A percentile compares a stretch with the other conserved stretches of the same genome.
Evolutionary conservation across 2,888 invertebrate species (phyloP).

Genomic region (Habroteleia sp.): DNA sequence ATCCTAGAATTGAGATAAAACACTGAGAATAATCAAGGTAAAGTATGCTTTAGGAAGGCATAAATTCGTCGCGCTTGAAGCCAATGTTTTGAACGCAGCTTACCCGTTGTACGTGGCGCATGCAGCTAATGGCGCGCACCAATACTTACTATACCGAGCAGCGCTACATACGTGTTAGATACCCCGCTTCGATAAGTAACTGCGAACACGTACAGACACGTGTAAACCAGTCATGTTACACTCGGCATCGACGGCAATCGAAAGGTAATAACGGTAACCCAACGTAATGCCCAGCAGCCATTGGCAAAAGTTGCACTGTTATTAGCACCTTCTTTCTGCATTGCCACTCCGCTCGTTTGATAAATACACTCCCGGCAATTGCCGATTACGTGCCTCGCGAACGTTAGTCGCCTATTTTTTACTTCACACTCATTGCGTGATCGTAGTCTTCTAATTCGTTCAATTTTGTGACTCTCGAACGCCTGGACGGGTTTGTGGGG

Average conservation of each 20-base stretch:
- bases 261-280: slow-evolving; percentile 66
- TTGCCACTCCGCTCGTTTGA: slow-evolving; percentile 23
- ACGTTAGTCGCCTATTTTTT: slow-evolving; percentile 26
- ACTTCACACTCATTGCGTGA: slow-evolving; percentile 11
- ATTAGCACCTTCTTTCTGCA: slow-evolving; percentile 57
- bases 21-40: too few species aligned
- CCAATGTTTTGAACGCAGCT: slow-evolving; percentile 8
- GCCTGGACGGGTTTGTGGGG: too few species aligned
- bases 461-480: not conserved
- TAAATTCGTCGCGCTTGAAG: slow-evolving; percentile 10
- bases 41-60: too few species aligned
- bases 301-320: slow-evolving; percentile 49
- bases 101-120: slow-evolving; percentile 28
- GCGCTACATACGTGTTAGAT: slow-evolving; percentile 56
- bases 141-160: slow-evolving; percentile 20
- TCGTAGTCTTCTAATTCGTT: not conserved
- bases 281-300: slow-evolving; percentile 61
- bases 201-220: slow-evolving; percentile 64
- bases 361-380: slow-evolving; percentile 5
- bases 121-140: slow-evolving; percentile 43
- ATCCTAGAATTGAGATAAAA: too few species aligned
- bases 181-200: slow-evolving; percentile 59
- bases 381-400: slow-evolving; percentile 28
- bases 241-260: slow-evolving; percentile 65
- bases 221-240: slow-evolving; percentile 65